Evolutionary conservation across 1,140 invertebrate species (phyloP), one percentile per base, ranked within the genome.

Genomic region (Thaumatotibia leucotreta): DNA sequence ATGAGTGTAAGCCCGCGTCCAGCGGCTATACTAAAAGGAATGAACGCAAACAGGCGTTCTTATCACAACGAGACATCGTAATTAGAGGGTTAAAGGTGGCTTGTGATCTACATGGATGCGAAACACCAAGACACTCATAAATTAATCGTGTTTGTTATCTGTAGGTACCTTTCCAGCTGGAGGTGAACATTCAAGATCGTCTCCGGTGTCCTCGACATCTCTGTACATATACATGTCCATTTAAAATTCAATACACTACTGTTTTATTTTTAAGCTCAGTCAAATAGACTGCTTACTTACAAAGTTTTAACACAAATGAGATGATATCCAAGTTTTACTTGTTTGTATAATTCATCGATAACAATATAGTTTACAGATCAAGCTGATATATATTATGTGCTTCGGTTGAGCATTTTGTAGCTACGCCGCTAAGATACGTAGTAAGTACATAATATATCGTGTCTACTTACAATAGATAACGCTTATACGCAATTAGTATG

Each of bases 141-240:
- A 20, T 45, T 17, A 45, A 45, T 45, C 17, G 20, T 45, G 20
- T 1, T 0, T 1, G n/a, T 45, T 45, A 20, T 45, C 4, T 45
- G 6, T 45, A 45, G 14, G 14, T 39, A n/a, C 35, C 35, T 17
- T 45, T 3, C 9, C 20, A 20, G n/a, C 1, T 20, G 4, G 39
- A 17, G n/a, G 39, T 45, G n/a, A 20, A 45, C 17, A 17, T 8
- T 45, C 39, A 45, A 45, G 39, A 8, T 45, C 39, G 2, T 45
- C 39, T 8, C 17, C 39, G 6, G 20, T 6, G 17, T 45, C 11
- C 4, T 45, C 39, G 20, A 45, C 39, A 45, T 45, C 39, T 14
- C 39, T 58, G 52, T 29, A 64, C 58, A 65, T 75, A 23, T 75
- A 75, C 3, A 64, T n/a, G 45, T 75, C 70, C 73, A 75, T 75